phyloP scores from a whole-genome alignment of 2,888 invertebrate species.

The Ectemnius cavifrons region DNA sequence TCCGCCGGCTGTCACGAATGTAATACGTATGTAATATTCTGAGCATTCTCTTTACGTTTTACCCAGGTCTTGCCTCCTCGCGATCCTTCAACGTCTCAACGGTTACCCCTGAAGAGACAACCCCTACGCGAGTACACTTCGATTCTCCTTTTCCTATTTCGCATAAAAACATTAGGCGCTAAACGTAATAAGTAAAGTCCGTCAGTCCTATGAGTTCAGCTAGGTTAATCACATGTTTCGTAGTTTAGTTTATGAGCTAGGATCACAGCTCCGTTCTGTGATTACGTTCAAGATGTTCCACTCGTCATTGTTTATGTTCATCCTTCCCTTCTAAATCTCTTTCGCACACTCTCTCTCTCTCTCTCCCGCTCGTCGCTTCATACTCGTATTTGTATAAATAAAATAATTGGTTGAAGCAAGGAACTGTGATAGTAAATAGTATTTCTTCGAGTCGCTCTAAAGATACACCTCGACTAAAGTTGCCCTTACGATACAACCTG shows the following conservation, averaged over 20 bases:
- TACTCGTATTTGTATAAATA: constrained; percentile 54
- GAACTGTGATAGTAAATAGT: constrained; percentile 67
- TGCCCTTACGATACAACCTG: constrained; percentile 1
- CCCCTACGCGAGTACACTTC: constrained; percentile 18
- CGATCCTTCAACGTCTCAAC: constrained; percentile 16
- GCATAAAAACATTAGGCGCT: constrained; percentile 64
- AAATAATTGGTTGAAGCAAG: constrained; percentile 72
- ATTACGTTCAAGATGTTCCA: constrained; percentile 49
- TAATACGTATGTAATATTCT: constrained; percentile 48
- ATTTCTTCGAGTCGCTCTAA: constrained; percentile 36
- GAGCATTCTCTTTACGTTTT: constrained; percentile 62
- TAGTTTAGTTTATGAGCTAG: constrained; percentile 57
- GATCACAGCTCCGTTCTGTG: constrained; percentile 66
- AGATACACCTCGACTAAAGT: constrained; percentile 27
- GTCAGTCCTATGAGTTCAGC: constrained; percentile 73
- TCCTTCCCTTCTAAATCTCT: constrained; percentile 7
- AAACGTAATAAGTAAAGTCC: constrained; percentile 68
- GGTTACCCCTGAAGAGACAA: constrained; percentile 21
- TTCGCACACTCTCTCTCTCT: constrained; percentile 9
- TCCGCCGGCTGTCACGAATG: constrained; percentile 57
- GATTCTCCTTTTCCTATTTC: constrained; percentile 34
- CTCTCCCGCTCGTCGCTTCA: constrained; percentile 13
- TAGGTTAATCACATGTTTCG: constrained; percentile 72
- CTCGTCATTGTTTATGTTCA: constrained; percentile 27
- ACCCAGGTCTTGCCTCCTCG: constrained; percentile 4